Evolutionary conservation across 2,113 vertebrate genomes (phyloP).

Genomic region (Cavia porcellus): DNA sequence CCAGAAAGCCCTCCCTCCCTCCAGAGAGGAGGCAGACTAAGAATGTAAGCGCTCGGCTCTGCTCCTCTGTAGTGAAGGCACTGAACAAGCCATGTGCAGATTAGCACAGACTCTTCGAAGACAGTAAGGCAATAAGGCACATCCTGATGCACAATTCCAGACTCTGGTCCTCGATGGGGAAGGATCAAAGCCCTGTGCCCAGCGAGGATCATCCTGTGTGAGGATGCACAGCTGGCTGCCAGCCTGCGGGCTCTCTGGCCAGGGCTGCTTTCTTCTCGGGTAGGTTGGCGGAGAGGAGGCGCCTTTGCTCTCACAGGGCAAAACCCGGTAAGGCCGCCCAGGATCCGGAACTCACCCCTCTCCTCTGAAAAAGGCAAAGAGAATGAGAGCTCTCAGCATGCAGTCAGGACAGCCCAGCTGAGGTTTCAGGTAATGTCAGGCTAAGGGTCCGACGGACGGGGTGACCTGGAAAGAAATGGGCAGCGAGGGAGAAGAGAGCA

Average conservation of each 20-base stretch:
- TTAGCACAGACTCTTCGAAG: not conserved
- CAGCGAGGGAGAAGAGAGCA: not conserved
- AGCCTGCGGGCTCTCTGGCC: not conserved
- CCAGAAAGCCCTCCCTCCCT: not conserved
- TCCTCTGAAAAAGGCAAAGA: not conserved
- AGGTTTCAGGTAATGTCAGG: not conserved
- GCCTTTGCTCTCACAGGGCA: not conserved
- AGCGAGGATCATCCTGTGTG: accelerated
- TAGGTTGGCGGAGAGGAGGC: accelerated
- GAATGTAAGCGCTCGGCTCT: not conserved
- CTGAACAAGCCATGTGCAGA: accelerated
- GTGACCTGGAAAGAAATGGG: not conserved
- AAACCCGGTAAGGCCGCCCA: not conserved
- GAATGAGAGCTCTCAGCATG: not conserved
- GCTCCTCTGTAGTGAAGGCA: not conserved
- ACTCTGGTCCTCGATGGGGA: not conserved
- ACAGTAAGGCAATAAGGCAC: not conserved
- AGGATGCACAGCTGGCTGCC: too few species aligned
- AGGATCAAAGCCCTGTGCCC: too few species aligned
- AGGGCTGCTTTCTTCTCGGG: not conserved
- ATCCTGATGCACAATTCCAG: not conserved
- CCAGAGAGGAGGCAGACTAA: not conserved
- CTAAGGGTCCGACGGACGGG: not conserved
- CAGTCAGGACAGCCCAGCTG: not conserved
- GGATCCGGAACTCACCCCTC: not conserved